These are phyloP conservation scores for Turritopsis rubra DNA, from an alignment of 30 jellyfish, hydroid and myxozoan genomes.

Conservation along the genomic window DNA sequence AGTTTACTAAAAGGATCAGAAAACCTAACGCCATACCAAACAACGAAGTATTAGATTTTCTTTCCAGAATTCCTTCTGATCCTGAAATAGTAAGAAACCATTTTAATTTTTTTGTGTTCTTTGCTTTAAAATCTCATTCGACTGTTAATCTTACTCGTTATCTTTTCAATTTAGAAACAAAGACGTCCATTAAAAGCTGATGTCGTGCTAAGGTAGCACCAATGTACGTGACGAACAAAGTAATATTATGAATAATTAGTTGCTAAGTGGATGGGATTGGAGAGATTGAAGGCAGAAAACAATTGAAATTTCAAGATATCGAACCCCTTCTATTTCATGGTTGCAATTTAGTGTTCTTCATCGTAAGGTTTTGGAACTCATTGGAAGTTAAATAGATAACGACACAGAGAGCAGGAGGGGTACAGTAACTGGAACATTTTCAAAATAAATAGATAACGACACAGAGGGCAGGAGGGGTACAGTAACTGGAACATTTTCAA, in stretches of 20 bases:
- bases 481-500: too few species aligned
- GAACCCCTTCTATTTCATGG: too few species aligned
- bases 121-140: too few species aligned
- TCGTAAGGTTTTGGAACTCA: too few species aligned
- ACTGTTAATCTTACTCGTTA: background rate
- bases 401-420: too few species aligned
- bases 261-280: background rate
- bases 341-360: background rate
- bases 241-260: background rate
- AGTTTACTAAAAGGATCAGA: conserved; percentile 84
- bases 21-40: conserved; percentile 91
- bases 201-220: conserved; percentile 1
- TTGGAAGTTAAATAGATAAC: too few species aligned
- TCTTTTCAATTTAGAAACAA: conserved; percentile 5
- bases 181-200: conserved; percentile 14
- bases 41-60: conserved; percentile 78
- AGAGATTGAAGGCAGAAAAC: too few species aligned
- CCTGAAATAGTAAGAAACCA: conserved; percentile 77
- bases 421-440: too few species aligned
- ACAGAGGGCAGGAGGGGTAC: too few species aligned
- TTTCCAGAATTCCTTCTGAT: conserved; percentile 90
- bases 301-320: too few species aligned
- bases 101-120: background rate
- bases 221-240: background rate
- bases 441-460: too few species aligned